These are phyloP conservation scores for Plumapathes pennacea DNA, from an alignment of 92 coral and sea anemone species.

Conservation along the genomic window DNA sequence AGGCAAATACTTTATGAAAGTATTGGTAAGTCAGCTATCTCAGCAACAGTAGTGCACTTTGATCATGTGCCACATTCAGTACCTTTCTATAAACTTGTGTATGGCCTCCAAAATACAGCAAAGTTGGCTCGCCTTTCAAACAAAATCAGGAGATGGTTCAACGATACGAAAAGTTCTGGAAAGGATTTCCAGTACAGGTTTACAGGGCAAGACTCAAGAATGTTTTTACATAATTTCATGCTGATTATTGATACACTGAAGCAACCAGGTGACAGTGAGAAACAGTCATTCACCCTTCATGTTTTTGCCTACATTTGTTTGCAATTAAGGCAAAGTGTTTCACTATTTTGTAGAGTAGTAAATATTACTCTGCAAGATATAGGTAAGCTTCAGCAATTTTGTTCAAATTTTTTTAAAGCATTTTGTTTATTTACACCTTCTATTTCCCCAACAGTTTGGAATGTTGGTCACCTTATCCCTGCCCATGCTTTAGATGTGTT, in stretches of 20 bases:
- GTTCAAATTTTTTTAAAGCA: constrained; percentile 56
- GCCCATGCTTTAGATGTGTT: constrained; percentile 64
- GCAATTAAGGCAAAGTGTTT: constrained; percentile 64
- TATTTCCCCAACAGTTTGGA: constrained; percentile 62
- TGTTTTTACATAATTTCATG: constrained; percentile 78
- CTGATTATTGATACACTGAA: constrained; percentile 52
- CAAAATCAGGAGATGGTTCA: constrained; percentile 50
- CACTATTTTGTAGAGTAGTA: constrained; percentile 58
- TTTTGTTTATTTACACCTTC: constrained; percentile 45
- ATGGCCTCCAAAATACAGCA: constrained; percentile 47
- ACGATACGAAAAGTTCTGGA: constrained; percentile 43
- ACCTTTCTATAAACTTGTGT: constrained; percentile 60
- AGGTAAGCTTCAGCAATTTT: constrained; percentile 44
- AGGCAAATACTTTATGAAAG: constrained; percentile 56
- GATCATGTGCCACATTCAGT: constrained; percentile 39
- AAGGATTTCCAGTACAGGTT: constrained; percentile 66
- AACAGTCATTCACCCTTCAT: constrained; percentile 56
- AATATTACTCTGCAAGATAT: constrained; percentile 42
- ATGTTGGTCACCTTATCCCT: constrained; percentile 61
- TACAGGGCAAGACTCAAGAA: constrained; percentile 76
- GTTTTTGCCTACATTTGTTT: constrained; percentile 63
- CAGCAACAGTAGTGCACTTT: constrained; percentile 32
- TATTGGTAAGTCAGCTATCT: constrained; percentile 45
- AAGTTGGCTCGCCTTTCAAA: constrained; percentile 59
- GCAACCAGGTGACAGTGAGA: constrained; percentile 55